A percentile compares a stretch with the other conserved stretches of the same genome.
These are phyloP conservation scores for Platorchestia sp. DNA, from an alignment of 1,140 invertebrate genomes.

Conservation along the genomic window DNA sequence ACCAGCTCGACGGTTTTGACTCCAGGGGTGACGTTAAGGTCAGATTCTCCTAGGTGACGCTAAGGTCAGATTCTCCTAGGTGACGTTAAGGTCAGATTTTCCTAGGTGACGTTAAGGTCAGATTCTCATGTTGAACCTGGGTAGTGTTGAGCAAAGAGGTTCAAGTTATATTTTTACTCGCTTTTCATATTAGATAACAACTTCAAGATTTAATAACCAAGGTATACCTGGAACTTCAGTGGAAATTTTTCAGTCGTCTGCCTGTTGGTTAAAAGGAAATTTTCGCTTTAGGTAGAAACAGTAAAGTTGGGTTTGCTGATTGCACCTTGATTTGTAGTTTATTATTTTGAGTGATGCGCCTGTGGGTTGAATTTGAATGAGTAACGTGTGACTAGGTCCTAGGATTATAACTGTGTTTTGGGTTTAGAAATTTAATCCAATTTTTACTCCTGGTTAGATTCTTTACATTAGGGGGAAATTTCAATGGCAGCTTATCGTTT, in stretches of 20 bases:
- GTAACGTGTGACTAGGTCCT: too few relatives aligned
- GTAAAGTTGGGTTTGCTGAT: too few relatives aligned
- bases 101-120: conserved; percentile 77
- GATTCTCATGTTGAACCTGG: background rate
- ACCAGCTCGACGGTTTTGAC: conserved; percentile 99
- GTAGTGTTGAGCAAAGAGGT: background rate
- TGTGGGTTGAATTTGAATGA: too few relatives aligned
- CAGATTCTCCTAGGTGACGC: conserved; percentile 55
- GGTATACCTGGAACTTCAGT: background rate
- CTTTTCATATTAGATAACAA: conserved; percentile 99
- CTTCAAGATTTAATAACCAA: conserved; percentile 99
- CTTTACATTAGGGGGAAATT: background rate
- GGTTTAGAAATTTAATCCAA: too few relatives aligned
- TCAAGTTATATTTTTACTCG: conserved; percentile 77
- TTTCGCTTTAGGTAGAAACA: background rate
- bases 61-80: conserved; percentile 76
- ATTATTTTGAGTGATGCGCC: too few relatives aligned
- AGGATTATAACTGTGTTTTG: too few relatives aligned
- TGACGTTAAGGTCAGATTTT: conserved; percentile 77
- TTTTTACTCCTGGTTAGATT: background rate
- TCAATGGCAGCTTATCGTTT: background rate
- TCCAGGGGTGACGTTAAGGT: conserved; percentile 95
- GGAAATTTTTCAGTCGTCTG: background rate
- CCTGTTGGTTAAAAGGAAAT: background rate
- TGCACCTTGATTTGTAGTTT: too few relatives aligned